These are phyloP conservation scores for Addax nasomaculatus DNA, from an alignment of 2,113 vertebrate species.

Conservation along the genomic window DNA sequence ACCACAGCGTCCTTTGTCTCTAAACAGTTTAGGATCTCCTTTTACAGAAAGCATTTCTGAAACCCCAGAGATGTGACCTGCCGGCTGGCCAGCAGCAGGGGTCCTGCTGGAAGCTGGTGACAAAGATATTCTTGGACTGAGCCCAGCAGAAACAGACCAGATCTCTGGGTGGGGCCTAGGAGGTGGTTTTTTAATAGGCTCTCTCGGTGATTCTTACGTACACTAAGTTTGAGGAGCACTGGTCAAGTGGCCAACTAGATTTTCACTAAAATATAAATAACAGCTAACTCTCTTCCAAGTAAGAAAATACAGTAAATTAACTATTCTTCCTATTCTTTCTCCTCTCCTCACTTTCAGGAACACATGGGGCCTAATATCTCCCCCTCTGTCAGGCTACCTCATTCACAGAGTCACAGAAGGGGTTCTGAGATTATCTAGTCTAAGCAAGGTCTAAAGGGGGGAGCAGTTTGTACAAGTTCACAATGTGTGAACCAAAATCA, in stretches of 20 bases:
- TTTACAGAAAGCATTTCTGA: not conserved
- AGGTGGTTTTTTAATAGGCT: not conserved
- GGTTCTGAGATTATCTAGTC: not conserved
- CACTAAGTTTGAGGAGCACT: not conserved
- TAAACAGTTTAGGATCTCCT: not conserved
- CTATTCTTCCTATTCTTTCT: not conserved
- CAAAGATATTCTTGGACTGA: not conserved
- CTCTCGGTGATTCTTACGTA: not conserved
- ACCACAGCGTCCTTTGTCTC: not conserved
- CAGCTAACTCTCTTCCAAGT: not conserved
- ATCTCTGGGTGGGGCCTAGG: not conserved
- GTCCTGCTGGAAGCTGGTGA: not conserved
- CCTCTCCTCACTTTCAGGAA: not conserved
- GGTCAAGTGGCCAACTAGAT: not conserved
- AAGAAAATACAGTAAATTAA: not conserved
- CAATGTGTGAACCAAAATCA: not conserved
- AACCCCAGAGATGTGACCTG: not conserved
- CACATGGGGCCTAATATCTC: not conserved
- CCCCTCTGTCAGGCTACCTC: not conserved
- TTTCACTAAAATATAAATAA: conserved; percentile 5
- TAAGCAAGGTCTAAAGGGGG: not conserved
- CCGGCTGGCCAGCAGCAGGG: rapidly evolving
- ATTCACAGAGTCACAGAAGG: not conserved
- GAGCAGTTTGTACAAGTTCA: not conserved
- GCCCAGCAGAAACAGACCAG: not conserved